phyloP scores from a whole-genome alignment of 2,888 invertebrate species.

The Volucella zonaria region DNA sequence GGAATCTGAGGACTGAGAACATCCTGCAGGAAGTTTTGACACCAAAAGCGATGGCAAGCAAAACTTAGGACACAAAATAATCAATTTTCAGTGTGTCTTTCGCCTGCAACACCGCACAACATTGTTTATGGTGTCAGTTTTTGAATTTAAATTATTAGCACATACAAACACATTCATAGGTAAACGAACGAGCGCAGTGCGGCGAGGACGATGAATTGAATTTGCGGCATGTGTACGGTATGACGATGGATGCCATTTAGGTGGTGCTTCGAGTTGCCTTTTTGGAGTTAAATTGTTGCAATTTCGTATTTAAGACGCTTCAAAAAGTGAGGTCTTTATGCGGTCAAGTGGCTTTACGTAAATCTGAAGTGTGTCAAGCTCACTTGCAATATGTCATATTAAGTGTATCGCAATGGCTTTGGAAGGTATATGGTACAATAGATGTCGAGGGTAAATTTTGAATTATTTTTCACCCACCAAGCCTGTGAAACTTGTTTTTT shows the following conservation, averaged over 20 bases:
- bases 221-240: neutral
- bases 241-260: slow-evolving; percentile 23
- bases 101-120: slow-evolving; percentile 43
- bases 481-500: too few species aligned
- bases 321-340: slow-evolving; percentile 23
- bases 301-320: slow-evolving; percentile 35
- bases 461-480: too few species aligned
- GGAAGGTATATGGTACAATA: neutral
- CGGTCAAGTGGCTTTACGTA: slow-evolving; percentile 25
- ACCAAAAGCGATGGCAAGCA: slow-evolving; percentile 52
- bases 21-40: slow-evolving; percentile 52
- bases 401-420: neutral
- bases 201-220: neutral
- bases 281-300: slow-evolving; percentile 58
- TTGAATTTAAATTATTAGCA: slow-evolving; percentile 68
- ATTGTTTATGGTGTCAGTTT: slow-evolving; percentile 70
- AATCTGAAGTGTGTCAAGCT: neutral
- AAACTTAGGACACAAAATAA: slow-evolving; percentile 57
- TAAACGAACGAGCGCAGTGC: neutral
- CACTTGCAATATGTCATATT: neutral
- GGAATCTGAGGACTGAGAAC: neutral
- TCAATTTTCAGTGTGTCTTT: slow-evolving; percentile 54
- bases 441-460: too few species aligned
- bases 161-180: slow-evolving; percentile 11
- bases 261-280: neutral